Evolutionary conservation across 2,888 invertebrate species (phyloP).

Genomic region (Molorchus minor): DNA sequence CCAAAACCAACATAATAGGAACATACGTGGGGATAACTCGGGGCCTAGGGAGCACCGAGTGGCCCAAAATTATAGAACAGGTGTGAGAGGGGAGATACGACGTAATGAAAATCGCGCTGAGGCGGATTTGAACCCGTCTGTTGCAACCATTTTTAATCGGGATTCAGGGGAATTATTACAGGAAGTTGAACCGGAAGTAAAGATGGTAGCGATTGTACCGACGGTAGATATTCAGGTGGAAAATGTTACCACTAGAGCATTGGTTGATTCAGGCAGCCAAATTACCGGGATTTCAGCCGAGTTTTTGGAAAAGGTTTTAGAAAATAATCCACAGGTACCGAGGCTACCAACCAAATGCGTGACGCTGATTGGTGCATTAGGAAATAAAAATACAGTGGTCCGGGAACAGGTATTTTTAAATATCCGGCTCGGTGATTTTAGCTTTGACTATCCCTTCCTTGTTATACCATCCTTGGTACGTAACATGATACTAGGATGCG

Average conservation of each 20-base stretch:
- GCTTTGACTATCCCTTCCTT: conserved; percentile 14
- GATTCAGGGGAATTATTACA: neutral
- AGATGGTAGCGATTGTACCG: neutral
- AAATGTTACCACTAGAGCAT: neutral
- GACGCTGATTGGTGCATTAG: conserved; percentile 17
- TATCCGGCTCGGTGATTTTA: neutral
- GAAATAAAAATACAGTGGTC: conserved; percentile 14
- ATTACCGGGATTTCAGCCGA: conserved; percentile 20
- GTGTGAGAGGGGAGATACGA: neutral
- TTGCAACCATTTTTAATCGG: neutral
- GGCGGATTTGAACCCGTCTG: neutral
- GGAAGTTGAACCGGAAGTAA: neutral
- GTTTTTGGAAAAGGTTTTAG: conserved; percentile 20
- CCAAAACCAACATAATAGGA: neutral
- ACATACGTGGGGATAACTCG: too few species aligned
- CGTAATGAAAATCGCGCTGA: neutral
- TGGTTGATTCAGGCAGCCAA: conserved; percentile 32
- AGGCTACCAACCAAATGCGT: conserved; percentile 13
- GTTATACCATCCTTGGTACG: conserved; percentile 13
- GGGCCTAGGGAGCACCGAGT: too few species aligned
- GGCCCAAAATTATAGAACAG: neutral
- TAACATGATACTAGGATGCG: neutral
- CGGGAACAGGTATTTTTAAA: conserved; percentile 15
- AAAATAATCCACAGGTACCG: conserved; percentile 8
- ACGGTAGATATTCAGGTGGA: neutral